Conservation (phyloP, 2,113 vertebrate species). For the Cebidichthys violaceus region DNA sequence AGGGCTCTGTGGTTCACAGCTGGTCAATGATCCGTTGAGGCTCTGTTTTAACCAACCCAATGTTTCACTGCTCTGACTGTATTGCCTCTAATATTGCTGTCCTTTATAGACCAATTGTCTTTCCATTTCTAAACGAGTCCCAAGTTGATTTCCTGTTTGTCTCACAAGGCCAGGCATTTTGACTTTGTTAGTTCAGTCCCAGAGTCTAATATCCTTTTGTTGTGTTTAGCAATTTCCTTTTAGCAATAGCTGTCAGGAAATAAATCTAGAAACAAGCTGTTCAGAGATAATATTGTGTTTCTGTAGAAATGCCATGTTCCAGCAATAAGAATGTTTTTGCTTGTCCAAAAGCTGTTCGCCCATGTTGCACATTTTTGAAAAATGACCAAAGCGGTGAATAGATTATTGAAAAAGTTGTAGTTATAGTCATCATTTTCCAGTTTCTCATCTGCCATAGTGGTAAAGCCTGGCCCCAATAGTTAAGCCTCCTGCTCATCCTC, state of each 20-base stretch:
- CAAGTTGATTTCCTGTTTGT: neutral
- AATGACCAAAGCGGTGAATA: neutral
- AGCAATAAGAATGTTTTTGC: neutral
- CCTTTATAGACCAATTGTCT: neutral
- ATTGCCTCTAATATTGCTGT: neutral
- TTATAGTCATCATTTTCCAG: neutral
- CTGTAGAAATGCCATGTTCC: neutral
- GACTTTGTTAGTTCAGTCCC: neutral
- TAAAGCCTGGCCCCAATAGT: neutral
- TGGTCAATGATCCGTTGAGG: neutral
- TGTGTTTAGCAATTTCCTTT: constrained; percentile 9
- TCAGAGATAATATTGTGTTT: neutral
- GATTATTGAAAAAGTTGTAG: neutral
- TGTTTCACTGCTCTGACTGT: neutral
- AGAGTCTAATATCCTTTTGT: constrained; percentile 22
- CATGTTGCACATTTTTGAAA: neutral
- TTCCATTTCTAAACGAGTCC: neutral
- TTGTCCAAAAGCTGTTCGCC: neutral
- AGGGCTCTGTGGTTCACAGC: neutral
- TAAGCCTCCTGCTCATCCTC: neutral
- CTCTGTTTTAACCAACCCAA: neutral
- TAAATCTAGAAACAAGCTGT: neutral
- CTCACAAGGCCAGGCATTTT: neutral
- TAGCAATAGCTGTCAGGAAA: constrained; percentile 9
- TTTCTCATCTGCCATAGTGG: neutral